Base-by-base conservation (phyloP, 1,140 invertebrate genomes). In the Pteromalus puparum region DNA sequence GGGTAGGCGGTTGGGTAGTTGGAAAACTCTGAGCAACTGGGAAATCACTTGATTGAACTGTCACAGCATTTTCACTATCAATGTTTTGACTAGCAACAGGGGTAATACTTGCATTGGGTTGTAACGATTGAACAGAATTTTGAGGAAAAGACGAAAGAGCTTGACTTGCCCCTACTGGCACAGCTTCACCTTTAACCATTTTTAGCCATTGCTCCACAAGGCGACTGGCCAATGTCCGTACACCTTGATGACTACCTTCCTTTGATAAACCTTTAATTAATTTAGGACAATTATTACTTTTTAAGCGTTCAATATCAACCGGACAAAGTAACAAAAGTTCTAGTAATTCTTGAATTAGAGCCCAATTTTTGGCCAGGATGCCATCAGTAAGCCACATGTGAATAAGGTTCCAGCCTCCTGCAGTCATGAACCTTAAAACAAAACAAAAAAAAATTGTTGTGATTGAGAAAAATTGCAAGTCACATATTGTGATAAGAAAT, bases 141-240 rank as follows among this genome's bases (percentile, higher is more conserved):
- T 70, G 61, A 42, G 84, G 53, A 81, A 76, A 81, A 4, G 84
- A 65, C 28, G 86, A 82, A 18, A 87, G 78, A 74, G 77, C 9
- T 81, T 84, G 83, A n/a, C 38, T 13, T 10, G 30, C 53, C 28
- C 48, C 72, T 13, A 34, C 15, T 67, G 88, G 86, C 67, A 68
- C 70, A 38, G 94, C 93, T 90, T 95, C 94, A 77, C 94, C 95
- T 92, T 97, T 97, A 0, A 97, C 97, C 82, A 97, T 96, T 88
- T 96, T 96, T 87, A 98, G 94, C 98, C 98, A 99, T 91, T 97
- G 96, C 87, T 97, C 96, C n/a, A 98, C 97, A 68, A 98, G 93
- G 89, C 96, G 95, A 77, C 95, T 95, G 24, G 97, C 97, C 84
- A 98, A 90, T 72, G 94, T 92, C 88, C 95, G 94, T 38, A 97